phyloP scores from a whole-genome alignment of 2,888 invertebrate genomes.

The Junonia oenone region DNA sequence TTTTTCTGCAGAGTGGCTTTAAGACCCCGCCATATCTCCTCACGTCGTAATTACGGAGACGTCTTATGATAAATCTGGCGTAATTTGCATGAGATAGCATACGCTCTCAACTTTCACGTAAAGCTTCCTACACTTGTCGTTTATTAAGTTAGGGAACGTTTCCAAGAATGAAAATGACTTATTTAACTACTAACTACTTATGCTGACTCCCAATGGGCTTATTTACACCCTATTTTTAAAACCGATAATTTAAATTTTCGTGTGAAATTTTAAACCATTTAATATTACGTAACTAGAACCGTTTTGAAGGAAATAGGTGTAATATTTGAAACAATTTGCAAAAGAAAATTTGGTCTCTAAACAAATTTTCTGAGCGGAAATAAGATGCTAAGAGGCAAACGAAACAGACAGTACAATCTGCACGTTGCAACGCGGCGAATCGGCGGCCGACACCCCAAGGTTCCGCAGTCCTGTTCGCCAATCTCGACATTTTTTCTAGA shows the following conservation, averaged over 20 bases:
- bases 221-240: constrained; percentile 26
- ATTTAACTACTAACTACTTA: constrained; percentile 73
- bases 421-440: constrained; percentile 71
- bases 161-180: constrained; percentile 76
- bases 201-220: constrained; percentile 54
- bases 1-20: constrained; percentile 74
- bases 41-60: constrained; percentile 79
- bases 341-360: constrained; percentile 62
- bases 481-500: constrained; percentile 69
- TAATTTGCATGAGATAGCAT: constrained; percentile 80
- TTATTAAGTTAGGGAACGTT: constrained; percentile 76
- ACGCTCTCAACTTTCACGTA: constrained; percentile 78
- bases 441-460: constrained; percentile 65
- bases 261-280: not conserved
- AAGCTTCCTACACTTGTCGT: constrained; percentile 74
- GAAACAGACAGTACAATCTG: constrained; percentile 73
- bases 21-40: constrained; percentile 74
- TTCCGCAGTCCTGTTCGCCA: constrained; percentile 59
- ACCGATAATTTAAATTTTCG: not conserved
- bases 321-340: constrained; percentile 48
- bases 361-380: constrained; percentile 64
- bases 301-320: constrained; percentile 30
- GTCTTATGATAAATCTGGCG: constrained; percentile 79
- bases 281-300: not conserved
- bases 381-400: constrained; percentile 73